Base-by-base conservation (phyloP, 1,140 invertebrate species). In the Eubasilissa regina region DNA sequence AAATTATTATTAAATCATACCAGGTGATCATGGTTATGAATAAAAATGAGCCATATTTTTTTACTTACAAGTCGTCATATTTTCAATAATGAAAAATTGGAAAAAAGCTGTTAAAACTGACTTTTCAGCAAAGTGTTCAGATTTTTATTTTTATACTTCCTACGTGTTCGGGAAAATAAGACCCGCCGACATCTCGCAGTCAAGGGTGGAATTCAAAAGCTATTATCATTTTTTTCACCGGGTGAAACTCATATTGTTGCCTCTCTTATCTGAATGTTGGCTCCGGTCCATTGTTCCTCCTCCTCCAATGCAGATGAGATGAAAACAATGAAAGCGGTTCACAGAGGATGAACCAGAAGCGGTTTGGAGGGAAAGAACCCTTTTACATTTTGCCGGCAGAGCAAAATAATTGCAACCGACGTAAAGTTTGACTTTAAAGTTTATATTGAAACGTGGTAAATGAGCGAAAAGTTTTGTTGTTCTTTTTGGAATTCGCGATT, bases 151-250 rank as follows among this genome's bases (percentile, higher is more conserved):
- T 15, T 1, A 15, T 13, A 9, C 48, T 3, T 8, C 48, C 11
- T 15, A 51, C 48, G n/a, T 51, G 48, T 51, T 1, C n/a, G 48
- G 48, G 8, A 3, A 51, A 11, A 51, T 13, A 51, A 51, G n/a
- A 35, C 25, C 25, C 6, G 55, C 72, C 53, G 25, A 45, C 13
- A 25, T 62, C 44, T 53, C 15, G 10, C 58, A 62, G n/a, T 72
- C 21, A 19, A 47, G 70, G 74, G 73, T 44, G 73, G 56, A 82
- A 80, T 75, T 82, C 78, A 77, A 79, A 82, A 77, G 78, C 75
- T 75, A 82, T 82, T 80, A 82, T 78, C 78, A 75, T 82, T 82
- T 80, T 76, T 72, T 77, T 43, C 60, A 25, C 62, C 64, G 44
- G 25, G 35, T 17, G 45, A 53, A 48, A 55, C 17, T 77, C 79